Evolutionary conservation across 35 echinoderm and acorn worm genomes (phyloP).

Genomic region (Strongylocentrotus purpuratus): DNA sequence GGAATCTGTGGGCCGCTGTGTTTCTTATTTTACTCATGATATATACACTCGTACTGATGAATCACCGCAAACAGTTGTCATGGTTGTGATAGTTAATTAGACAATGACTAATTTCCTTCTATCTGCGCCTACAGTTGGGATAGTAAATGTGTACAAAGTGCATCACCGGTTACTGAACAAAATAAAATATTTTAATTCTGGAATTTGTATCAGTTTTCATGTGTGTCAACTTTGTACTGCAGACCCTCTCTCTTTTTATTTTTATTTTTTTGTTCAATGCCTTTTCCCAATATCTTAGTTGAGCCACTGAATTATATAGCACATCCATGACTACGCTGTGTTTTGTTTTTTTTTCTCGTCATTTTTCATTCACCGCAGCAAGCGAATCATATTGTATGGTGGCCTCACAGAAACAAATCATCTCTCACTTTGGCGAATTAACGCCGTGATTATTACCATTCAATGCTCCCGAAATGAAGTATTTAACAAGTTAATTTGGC

Average conservation of each 20-base stretch:
- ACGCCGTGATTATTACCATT: not conserved
- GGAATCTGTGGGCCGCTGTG: not conserved
- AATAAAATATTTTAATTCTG: not conserved
- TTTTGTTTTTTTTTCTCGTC: too few relatives aligned
- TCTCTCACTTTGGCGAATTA: conserved; percentile 2
- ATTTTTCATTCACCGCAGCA: not conserved
- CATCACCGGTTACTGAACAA: not conserved
- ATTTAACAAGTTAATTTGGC: not conserved
- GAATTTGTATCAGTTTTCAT: too few relatives aligned
- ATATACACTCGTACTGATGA: not conserved
- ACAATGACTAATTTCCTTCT: not conserved
- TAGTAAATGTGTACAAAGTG: not conserved
- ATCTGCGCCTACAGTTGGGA: not conserved
- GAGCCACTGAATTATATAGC: not conserved
- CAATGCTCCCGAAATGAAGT: not conserved
- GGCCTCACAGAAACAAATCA: not conserved
- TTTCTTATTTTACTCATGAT: not conserved
- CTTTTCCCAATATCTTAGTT: not conserved
- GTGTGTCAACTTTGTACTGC: too few relatives aligned
- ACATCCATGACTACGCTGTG: not conserved
- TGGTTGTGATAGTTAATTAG: not conserved
- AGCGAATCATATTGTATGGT: not conserved
- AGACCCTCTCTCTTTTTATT: not conserved
- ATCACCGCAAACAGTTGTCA: not conserved
- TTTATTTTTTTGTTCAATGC: not conserved